phyloP scores from a whole-genome alignment of 2,113 vertebrate species.

The Helogale parvula region DNA sequence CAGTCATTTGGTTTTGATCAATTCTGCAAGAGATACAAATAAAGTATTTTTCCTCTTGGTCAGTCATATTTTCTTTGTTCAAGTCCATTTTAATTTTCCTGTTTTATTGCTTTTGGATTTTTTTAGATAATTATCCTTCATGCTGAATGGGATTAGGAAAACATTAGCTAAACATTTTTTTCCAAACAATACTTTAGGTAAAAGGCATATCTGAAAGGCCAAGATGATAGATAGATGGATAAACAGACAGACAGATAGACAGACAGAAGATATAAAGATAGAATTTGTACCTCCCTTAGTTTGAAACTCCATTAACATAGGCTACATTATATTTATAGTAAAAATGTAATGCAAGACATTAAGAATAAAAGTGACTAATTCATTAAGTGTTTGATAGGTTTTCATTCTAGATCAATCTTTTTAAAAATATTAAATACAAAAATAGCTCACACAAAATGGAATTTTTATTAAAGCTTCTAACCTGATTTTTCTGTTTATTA shows the following conservation, averaged over 20 bases:
- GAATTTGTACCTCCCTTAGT: background rate
- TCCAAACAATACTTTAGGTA: background rate
- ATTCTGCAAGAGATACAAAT: background rate
- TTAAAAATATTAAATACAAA: background rate
- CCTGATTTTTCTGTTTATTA: background rate
- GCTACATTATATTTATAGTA: background rate
- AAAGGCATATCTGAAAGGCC: background rate
- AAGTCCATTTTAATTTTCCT: background rate
- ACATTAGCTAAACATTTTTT: background rate
- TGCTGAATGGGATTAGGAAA: background rate
- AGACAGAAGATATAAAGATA: background rate
- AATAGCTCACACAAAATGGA: background rate
- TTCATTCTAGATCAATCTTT: background rate
- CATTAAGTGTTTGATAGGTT: background rate
- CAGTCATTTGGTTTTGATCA: background rate
- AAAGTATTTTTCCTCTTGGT: background rate
- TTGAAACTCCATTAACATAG: background rate
- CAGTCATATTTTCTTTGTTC: background rate
- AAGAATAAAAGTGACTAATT: background rate
- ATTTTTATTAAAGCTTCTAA: background rate
- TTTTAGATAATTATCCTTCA: background rate
- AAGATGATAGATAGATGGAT: background rate
- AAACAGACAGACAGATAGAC: background rate
- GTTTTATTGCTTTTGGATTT: background rate
- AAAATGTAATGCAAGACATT: slow-evolving; percentile 1